phyloP scores from a whole-genome alignment of 1,140 invertebrate genomes.

The Aphidius ervi region DNA sequence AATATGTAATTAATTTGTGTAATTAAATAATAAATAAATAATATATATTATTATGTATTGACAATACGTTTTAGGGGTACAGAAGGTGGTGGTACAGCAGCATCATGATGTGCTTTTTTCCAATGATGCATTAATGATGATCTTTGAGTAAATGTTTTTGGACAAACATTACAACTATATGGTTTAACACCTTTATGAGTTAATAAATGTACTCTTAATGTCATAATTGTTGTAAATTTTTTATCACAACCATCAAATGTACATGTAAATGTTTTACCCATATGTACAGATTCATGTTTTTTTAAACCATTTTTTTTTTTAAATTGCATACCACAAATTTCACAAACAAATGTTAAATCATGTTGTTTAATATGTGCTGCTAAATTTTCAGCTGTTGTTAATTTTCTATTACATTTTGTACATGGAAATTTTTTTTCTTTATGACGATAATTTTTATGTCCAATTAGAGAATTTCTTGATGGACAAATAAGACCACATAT shows the following conservation, averaged over 20 bases:
- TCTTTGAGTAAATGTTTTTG: slow-evolving; percentile 54
- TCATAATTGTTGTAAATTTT: slow-evolving; percentile 35
- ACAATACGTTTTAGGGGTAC: slow-evolving; percentile 17
- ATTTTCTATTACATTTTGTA: slow-evolving; percentile 48
- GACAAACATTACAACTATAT: slow-evolving; percentile 58
- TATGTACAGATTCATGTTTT: slow-evolving; percentile 61
- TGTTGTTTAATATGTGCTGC: slow-evolving; percentile 44
- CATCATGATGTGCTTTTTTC: slow-evolving; percentile 35
- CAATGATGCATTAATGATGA: slow-evolving; percentile 41
- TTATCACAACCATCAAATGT: slow-evolving; percentile 38
- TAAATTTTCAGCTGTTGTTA: slow-evolving; percentile 50
- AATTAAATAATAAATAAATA: too few relatives aligned
- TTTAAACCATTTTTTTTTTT: slow-evolving; percentile 48
- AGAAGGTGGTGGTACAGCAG: slow-evolving; percentile 31
- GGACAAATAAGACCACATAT: slow-evolving; percentile 36
- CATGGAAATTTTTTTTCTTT: slow-evolving; percentile 52
- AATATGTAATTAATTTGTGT: too few relatives aligned
- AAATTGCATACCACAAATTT: slow-evolving; percentile 55
- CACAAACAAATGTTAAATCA: slow-evolving; percentile 55
- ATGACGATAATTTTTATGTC: slow-evolving; percentile 50
- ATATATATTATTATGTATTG: neutral
- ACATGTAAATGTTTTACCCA: slow-evolving; percentile 64
- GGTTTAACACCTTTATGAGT: slow-evolving; percentile 60
- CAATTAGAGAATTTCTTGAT: slow-evolving; percentile 42
- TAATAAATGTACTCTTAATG: slow-evolving; percentile 50